phyloP scores from a whole-genome alignment of 2,113 vertebrate genomes.

The Shinisaurus crocodilurus region DNA sequence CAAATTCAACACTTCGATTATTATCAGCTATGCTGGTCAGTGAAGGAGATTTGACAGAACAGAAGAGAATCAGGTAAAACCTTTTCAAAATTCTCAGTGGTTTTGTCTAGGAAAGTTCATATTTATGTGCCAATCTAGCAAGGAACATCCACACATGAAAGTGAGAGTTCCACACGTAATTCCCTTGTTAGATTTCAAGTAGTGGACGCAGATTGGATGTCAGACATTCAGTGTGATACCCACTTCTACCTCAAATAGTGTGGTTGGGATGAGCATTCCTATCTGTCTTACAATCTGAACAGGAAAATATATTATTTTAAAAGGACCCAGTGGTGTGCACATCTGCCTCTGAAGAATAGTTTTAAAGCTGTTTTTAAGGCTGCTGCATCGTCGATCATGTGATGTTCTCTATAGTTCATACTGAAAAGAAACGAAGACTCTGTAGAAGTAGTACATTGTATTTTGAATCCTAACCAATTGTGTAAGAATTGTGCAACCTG shows the following conservation, averaged over 20 bases:
- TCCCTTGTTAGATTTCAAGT: neutral
- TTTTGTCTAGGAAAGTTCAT: neutral
- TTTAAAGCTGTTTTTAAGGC: neutral
- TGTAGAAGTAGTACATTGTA: neutral
- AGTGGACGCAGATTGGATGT: neutral
- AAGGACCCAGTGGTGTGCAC: neutral
- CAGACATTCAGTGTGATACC: neutral
- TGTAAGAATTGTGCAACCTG: neutral
- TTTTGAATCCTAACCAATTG: neutral
- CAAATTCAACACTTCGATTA: conserved; percentile 96
- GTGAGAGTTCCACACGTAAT: neutral
- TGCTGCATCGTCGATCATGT: neutral
- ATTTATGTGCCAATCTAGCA: neutral
- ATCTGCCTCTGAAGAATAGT: neutral
- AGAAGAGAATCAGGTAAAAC: conserved; percentile 95
- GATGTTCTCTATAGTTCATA: neutral
- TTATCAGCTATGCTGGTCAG: conserved; percentile 98
- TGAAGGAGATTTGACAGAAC: conserved; percentile 97
- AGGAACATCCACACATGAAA: neutral
- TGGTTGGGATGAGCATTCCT: neutral
- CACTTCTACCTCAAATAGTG: neutral
- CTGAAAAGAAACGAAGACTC: neutral
- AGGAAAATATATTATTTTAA: neutral
- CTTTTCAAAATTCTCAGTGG: neutral
- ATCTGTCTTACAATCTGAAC: neutral